phyloP scores from a whole-genome alignment of 2,113 vertebrate genomes.

The Rafetus swinhoei region DNA sequence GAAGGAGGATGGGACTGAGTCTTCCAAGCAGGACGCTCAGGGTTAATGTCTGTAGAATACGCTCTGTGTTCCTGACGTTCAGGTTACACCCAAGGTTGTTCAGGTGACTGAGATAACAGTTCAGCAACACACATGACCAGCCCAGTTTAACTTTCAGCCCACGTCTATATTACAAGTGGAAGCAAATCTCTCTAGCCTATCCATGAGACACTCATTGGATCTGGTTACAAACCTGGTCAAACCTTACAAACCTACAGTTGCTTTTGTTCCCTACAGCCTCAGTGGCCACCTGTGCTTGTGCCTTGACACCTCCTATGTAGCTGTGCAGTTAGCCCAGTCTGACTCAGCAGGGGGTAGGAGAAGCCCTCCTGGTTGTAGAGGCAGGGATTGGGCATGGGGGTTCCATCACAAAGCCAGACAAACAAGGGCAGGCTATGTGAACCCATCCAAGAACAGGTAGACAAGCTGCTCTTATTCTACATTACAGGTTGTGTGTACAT shows the following conservation, averaged over 20 bases:
- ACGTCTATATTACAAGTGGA: not conserved
- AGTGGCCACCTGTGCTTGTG: not conserved
- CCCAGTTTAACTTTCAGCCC: not conserved
- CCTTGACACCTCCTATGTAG: not conserved
- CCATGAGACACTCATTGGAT: not conserved
- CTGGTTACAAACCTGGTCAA: not conserved
- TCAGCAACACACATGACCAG: not conserved
- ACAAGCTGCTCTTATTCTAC: not conserved
- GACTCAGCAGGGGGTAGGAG: not conserved
- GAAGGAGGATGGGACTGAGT: not conserved
- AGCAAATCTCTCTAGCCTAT: not conserved
- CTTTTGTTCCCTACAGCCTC: too few relatives aligned
- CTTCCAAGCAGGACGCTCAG: not conserved
- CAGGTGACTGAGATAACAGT: not conserved
- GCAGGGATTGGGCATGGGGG: not conserved
- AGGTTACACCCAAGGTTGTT: not conserved
- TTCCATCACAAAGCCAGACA: not conserved
- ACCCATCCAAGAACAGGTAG: not conserved
- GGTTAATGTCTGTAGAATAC: not conserved
- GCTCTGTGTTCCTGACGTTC: not conserved
- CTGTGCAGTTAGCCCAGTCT: not conserved
- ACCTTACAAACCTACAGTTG: too few relatives aligned
- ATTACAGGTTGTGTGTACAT: not conserved
- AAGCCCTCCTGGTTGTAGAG: not conserved
- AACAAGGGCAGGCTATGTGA: not conserved